phyloP scores from a whole-genome alignment of 2,113 vertebrate species.

The Elephantulus edwardii region DNA sequence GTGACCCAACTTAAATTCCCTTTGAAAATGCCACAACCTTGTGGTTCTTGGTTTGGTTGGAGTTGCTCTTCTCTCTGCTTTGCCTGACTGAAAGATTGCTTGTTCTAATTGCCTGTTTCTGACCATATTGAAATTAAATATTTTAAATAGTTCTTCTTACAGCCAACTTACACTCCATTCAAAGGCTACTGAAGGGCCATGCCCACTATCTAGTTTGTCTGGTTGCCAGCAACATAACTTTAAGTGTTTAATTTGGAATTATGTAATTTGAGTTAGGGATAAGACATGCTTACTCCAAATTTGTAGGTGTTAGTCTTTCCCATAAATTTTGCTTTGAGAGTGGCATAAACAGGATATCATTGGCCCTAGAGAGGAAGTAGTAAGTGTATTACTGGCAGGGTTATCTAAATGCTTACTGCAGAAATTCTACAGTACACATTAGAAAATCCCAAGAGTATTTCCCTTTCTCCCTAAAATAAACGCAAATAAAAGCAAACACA shows the following conservation, averaged over 20 bases:
- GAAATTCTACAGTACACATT: constrained; percentile 5
- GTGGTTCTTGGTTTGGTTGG: constrained; percentile 89
- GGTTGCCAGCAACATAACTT: constrained; percentile 33
- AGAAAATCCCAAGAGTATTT: constrained; percentile 15
- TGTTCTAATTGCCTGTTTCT: constrained; percentile 89
- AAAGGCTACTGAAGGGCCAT: constrained; percentile 90
- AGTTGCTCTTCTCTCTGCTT: constrained; percentile 88
- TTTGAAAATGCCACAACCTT: constrained; percentile 86
- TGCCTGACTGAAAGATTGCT: constrained; percentile 87
- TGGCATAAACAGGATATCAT: background rate
- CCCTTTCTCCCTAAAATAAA: background rate
- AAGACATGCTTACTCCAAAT: constrained; percentile 50
- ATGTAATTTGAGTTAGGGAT: constrained; percentile 28
- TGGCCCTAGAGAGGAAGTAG: background rate
- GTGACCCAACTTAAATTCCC: constrained; percentile 74
- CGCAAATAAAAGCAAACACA: constrained; percentile 61
- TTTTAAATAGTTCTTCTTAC: constrained; percentile 84
- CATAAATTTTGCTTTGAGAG: constrained; percentile 29
- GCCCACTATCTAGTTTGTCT: constrained; percentile 64
- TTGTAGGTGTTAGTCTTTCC: constrained; percentile 2
- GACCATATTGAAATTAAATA: constrained; percentile 81
- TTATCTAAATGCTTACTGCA: background rate
- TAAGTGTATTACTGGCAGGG: background rate
- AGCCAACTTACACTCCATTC: constrained; percentile 88
- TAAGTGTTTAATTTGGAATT: constrained; percentile 42